Conservation (phyloP, 2,113 vertebrate genomes). For the Sylvilagus bachmani region DNA sequence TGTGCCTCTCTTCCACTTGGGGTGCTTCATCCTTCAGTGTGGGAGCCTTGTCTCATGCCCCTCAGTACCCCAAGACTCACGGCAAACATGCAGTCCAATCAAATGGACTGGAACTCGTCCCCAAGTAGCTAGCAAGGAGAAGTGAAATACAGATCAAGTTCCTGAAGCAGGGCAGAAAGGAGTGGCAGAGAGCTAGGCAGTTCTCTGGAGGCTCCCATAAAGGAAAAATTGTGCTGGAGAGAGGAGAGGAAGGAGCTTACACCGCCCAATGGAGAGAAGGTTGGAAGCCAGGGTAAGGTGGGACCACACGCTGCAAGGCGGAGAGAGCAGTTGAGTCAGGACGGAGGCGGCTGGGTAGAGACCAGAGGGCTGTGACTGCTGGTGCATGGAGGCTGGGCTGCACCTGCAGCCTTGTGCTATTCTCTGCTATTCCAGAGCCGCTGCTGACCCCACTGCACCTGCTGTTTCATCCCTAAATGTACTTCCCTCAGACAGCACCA, state of each 20-base stretch:
- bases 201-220: neutral
- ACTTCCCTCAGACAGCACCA: neutral
- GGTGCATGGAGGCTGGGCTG: neutral
- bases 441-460: neutral
- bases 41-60: neutral
- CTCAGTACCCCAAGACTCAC: neutral
- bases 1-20: neutral
- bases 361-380: neutral
- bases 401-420: neutral
- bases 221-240: neutral
- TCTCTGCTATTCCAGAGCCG: too few species aligned
- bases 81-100: neutral
- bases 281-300: neutral
- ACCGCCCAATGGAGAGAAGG: neutral
- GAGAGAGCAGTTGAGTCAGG: fast-evolving
- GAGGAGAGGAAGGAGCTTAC: neutral
- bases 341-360: neutral
- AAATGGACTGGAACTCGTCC: neutral
- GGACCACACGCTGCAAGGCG: neutral
- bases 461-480: neutral
- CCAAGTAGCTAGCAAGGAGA: neutral
- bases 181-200: neutral
- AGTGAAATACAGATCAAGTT: neutral
- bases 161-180: neutral
- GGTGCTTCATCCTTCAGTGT: neutral